Evolutionary conservation across 2,888 invertebrate species (phyloP).

Genomic region (Arenicola marina): DNA sequence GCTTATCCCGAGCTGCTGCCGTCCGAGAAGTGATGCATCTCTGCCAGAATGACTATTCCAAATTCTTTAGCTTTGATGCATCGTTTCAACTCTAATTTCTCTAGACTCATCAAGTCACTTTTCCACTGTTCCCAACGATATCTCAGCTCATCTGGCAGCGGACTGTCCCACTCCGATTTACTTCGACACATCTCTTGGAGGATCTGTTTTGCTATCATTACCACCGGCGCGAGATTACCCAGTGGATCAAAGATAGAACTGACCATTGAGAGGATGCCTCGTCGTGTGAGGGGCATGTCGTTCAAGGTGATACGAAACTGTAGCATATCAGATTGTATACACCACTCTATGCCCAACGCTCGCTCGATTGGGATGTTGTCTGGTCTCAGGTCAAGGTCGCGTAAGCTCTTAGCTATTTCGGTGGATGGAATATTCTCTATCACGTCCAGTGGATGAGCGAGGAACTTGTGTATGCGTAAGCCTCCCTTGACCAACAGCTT

Average conservation of each 20-base stretch:
- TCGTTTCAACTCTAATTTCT: neutral
- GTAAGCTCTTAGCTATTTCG: neutral
- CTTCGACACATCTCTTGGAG: conserved; percentile 8
- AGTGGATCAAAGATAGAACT: no score
- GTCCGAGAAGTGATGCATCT: conserved; percentile 25
- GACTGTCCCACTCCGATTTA: conserved; percentile 14
- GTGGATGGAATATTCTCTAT: conserved; percentile 7
- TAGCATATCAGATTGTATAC: no score
- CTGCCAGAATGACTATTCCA: neutral
- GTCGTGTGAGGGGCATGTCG: no score
- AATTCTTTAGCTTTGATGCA: neutral
- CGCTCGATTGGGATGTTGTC: no score
- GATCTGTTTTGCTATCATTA: conserved; percentile 26
- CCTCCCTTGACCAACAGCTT: conserved; percentile 5
- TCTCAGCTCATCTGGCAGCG: conserved; percentile 1
- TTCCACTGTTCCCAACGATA: conserved; percentile 14
- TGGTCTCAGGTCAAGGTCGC: no score
- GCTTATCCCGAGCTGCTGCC: conserved; percentile 19
- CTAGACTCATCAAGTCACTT: neutral
- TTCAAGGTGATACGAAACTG: no score
- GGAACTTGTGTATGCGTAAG: conserved; percentile 18
- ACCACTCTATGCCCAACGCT: no score
- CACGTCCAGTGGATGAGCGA: conserved; percentile 12
- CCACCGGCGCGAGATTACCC: conserved; percentile 60
- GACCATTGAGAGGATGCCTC: no score